Evolutionary conservation across 2,888 invertebrate species (phyloP).

Genomic region (Myathropa florea): DNA sequence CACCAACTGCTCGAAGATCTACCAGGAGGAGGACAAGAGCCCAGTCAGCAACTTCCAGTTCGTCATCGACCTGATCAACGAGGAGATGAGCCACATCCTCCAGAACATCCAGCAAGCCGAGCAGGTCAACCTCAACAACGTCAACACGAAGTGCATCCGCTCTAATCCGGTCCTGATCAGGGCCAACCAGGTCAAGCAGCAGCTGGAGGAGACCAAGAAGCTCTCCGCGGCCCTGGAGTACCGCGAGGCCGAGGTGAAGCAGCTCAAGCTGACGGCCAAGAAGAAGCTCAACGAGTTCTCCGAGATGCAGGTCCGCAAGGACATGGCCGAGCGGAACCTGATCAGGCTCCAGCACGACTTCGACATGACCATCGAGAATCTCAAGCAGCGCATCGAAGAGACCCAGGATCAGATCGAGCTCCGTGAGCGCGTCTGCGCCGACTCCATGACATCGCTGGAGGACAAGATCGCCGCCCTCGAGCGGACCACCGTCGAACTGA

Average conservation of each 20-base stretch:
- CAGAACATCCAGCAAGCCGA: slow-evolving; percentile 90
- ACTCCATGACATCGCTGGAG: slow-evolving; percentile 95
- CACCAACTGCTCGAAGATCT: slow-evolving; percentile 76
- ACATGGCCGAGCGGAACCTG: slow-evolving; percentile 94
- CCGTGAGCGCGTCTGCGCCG: slow-evolving; percentile 96
- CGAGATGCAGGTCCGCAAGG: slow-evolving; percentile 94
- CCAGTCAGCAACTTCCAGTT: slow-evolving; percentile 85
- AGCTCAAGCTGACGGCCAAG: slow-evolving; percentile 91
- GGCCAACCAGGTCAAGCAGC: slow-evolving; percentile 93
- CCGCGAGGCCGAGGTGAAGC: slow-evolving; percentile 95
- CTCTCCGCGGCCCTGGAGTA: slow-evolving; percentile 91
- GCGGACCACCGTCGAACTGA: slow-evolving; percentile 91
- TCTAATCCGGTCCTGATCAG: slow-evolving; percentile 89
- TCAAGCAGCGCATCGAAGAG: slow-evolving; percentile 93
- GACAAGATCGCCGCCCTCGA: slow-evolving; percentile 95
- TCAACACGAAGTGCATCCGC: slow-evolving; percentile 80
- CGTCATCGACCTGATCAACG: slow-evolving; percentile 82
- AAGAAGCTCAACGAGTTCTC: slow-evolving; percentile 95
- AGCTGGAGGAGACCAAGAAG: slow-evolving; percentile 94
- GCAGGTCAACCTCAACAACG: slow-evolving; percentile 84
- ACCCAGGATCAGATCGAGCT: slow-evolving; percentile 85
- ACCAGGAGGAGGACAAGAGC: slow-evolving; percentile 84
- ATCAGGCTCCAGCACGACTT: slow-evolving; percentile 88
- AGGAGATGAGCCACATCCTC: slow-evolving; percentile 84
- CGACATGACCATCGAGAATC: slow-evolving; percentile 88